Percentiles rank a stretch among this genome's conserved stretches.
Evolutionary conservation across 2,888 invertebrate species (phyloP).

Genomic region (Chymomyza caudatula): DNA sequence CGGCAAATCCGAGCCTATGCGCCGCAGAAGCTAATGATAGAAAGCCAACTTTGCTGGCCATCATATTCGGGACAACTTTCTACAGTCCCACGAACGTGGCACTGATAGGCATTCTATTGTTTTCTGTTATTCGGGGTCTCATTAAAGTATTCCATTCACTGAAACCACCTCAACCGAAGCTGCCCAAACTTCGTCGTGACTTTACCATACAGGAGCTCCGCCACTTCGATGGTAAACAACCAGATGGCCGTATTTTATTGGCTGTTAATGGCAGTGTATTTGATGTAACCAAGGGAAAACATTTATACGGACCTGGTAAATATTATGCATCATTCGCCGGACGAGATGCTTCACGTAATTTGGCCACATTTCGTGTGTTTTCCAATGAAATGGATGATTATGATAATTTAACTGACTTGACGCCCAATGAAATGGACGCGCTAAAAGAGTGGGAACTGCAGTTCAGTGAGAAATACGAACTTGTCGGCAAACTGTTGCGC

Average conservation of each 20-base stretch:
- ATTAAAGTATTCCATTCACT: too few species aligned
- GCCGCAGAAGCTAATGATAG: too few species aligned
- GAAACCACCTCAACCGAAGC: conserved; percentile 79
- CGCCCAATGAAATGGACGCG: not conserved
- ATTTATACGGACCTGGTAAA: conserved; percentile 96
- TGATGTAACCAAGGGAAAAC: conserved; percentile 93
- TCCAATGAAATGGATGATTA: not conserved
- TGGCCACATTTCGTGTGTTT: conserved; percentile 5
- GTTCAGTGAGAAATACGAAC: not conserved
- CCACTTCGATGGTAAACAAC: conserved; percentile 90
- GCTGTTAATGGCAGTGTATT: conserved; percentile 97
- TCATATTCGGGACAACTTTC: too few species aligned
- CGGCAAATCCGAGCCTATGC: too few species aligned
- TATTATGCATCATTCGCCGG: not conserved
- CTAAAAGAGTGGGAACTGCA: conserved; percentile 5
- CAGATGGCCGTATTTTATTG: conserved; percentile 92
- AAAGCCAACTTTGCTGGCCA: too few species aligned
- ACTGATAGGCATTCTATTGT: too few species aligned
- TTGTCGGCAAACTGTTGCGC: not conserved
- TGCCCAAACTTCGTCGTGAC: conserved; percentile 92
- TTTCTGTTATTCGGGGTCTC: too few species aligned
- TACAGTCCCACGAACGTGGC: too few species aligned
- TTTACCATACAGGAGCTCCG: conserved; percentile 93
- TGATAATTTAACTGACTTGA: not conserved
- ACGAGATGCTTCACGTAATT: conserved; percentile 8